Base-by-base conservation (phyloP, 2,888 invertebrate genomes). In the Hypomecis punctinalis region DNA sequence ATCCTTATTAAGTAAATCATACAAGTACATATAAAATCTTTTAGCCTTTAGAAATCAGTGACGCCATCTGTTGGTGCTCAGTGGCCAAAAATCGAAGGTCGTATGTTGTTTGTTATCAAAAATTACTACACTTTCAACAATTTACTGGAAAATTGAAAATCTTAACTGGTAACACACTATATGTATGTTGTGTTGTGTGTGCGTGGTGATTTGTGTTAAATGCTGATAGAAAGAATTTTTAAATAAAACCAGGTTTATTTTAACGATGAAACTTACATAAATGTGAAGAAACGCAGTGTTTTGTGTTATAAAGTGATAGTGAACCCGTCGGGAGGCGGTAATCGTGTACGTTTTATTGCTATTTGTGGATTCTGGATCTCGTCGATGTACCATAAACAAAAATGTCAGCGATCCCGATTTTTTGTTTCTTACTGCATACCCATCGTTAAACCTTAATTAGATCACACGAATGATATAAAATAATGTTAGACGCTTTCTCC, bases 331-430 rank as follows among this genome's bases (percentile, higher is more conserved):
- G 81, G 82, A 91, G 91, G 88, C 92, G 92, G 93, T 91, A 93
- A 92, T 90, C 91, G 89, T 91, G 91, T 90, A 92, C 86, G 91
- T 91, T 91, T 84, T 86, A 88, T 90, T 85, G 89, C 91, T 91
- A 91, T 92, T 92, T 92, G 91, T 91, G 91, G 91, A 91, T 91
- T 91, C 90, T 90, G 89, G 87, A 91, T 90, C 84, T 89, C 87
- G 86, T 90, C 90, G 88, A 91, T 91, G 92, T 91, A 93, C 93
- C 93, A 93, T 93, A 93, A 93, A 93, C 93, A 93, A 93, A 93
- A 93, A 93, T 93, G 93, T 93, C 93, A 93, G 93, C 93, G 92
- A 92, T 93, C 92, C 90, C 89, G 83, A 93, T 92, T 93, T 93
- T 93, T 93, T 93, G 92, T 92, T 92, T 93, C 92, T 90, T 83